phyloP scores from a whole-genome alignment of 2,797 vertebrate species.

The Podargus strigoides region DNA sequence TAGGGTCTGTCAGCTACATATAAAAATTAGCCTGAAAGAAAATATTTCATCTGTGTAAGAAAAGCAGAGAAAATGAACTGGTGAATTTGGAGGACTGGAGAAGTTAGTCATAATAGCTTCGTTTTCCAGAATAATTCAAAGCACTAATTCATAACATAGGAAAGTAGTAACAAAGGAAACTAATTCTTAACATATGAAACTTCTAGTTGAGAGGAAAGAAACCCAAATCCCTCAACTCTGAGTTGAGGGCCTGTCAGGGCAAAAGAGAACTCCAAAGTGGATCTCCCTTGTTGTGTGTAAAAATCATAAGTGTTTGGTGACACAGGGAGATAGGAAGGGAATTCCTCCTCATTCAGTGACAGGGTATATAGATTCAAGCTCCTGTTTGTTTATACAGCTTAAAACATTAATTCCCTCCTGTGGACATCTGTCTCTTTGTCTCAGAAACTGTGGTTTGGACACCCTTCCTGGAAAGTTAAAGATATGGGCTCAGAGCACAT shows the following conservation, averaged over 20 bases:
- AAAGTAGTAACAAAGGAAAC: not conserved
- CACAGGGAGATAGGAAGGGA: not conserved
- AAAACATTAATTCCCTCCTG: not conserved
- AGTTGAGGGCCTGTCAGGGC: not conserved
- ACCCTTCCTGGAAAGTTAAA: not conserved
- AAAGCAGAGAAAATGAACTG: not conserved
- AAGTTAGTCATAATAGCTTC: conserved; percentile 1
- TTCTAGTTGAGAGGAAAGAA: not conserved
- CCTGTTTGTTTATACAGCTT: not conserved
- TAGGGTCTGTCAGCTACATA: not conserved
- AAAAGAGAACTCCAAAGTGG: not conserved
- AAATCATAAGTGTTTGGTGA: not conserved
- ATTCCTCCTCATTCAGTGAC: not conserved
- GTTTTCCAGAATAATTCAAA: conserved; percentile 1
- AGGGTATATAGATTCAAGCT: not conserved
- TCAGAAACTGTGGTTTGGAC: conserved; percentile 28
- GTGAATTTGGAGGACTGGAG: not conserved
- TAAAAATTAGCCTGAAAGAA: not conserved
- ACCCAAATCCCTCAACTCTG: not conserved
- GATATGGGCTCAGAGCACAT: not conserved
- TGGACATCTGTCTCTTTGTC: not conserved
- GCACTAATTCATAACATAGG: not conserved
- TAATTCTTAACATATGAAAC: not conserved
- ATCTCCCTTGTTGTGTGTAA: not conserved
- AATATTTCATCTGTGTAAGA: not conserved